Evolutionary conservation across 2,888 invertebrate genomes (phyloP), one percentile per base, ranked within the genome.

Genomic region (Microctonus brassicae): DNA sequence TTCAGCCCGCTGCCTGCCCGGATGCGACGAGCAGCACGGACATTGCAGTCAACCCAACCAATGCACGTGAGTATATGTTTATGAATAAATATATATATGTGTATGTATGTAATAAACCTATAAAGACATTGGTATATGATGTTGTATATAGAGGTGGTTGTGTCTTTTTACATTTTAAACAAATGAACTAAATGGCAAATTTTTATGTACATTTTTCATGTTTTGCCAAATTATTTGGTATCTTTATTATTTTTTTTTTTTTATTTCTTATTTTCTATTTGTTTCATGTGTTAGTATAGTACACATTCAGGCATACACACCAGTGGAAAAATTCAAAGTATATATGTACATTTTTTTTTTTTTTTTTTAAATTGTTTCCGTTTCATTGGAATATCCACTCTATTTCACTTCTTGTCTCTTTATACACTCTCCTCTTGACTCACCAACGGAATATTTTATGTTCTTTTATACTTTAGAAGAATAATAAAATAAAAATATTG

Each of bases 1-100:
- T 93, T 81, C 91, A 98, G 98, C 98, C 85, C 93, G 94, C 85
- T 98, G 98, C 90, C 90, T 94, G 89, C 93, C 95, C 86, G 97
- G 97, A 88, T 98, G 98, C 91, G 94, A 96, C 89, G 91, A 93
- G 81, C 92, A 93, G 87, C 95, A 97, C 89, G 98, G 98, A 86
- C 93, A 93, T 90, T 98, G 98, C 91, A 92, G 91, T 86, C 92
- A 92, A 88, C 98, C 98, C 86, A 94, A 95, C 91, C 95, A 97
- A 90, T 98, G 98, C 96, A 92, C 92, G 97, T 97, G 92, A 97
- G 97, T 97, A 69, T 20, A 22, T 11, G 6, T 55, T 2, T 24
- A 55, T 24, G 36, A 42, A 52, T 52, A 24, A 22, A 60, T 20
- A 29, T 39, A 24, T 26, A 22, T 63, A 52, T 57, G 26, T 29